Evolutionary conservation across 2,888 invertebrate species (phyloP).

Genomic region (Caenorhabditis imperialis): DNA sequence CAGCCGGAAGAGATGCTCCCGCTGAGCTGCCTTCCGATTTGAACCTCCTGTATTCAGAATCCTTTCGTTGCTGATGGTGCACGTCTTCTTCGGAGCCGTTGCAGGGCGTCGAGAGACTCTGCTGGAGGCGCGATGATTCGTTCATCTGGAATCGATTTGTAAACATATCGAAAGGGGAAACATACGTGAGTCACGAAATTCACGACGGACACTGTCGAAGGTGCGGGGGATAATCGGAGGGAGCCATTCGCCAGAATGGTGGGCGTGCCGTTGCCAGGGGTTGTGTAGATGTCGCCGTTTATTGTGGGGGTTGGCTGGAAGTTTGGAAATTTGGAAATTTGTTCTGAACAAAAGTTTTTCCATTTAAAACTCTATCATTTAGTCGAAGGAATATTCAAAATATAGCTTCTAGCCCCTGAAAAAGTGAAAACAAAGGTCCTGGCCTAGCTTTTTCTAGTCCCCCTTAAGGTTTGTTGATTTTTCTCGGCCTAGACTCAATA

Average conservation of each 20-base stretch:
- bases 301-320: slow-evolving; percentile 35
- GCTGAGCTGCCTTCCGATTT: slow-evolving; percentile 70
- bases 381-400: too few relatives aligned
- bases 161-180: not conserved
- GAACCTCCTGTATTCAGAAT: slow-evolving; percentile 76
- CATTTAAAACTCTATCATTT: too few relatives aligned
- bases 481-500: too few relatives aligned
- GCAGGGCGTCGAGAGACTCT: slow-evolving; percentile 76
- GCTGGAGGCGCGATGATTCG: slow-evolving; percentile 62
- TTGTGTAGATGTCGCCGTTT: slow-evolving; percentile 23
- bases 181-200: slow-evolving; percentile 8
- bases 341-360: too few relatives aligned
- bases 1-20: slow-evolving; percentile 55
- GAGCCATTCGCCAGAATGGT: slow-evolving; percentile 35
- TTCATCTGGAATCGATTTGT: slow-evolving; percentile 37
- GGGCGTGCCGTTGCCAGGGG: slow-evolving; percentile 26
- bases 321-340: not conserved
- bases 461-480: too few relatives aligned
- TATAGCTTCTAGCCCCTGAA: too few relatives aligned
- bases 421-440: too few relatives aligned
- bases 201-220: slow-evolving; percentile 20
- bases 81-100: slow-evolving; percentile 60
- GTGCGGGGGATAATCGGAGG: slow-evolving; percentile 35
- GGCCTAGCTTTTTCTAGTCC: too few relatives aligned
- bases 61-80: slow-evolving; percentile 59